phyloP scores from a whole-genome alignment of 2,888 invertebrate species.

The Amphipoea lucens region DNA sequence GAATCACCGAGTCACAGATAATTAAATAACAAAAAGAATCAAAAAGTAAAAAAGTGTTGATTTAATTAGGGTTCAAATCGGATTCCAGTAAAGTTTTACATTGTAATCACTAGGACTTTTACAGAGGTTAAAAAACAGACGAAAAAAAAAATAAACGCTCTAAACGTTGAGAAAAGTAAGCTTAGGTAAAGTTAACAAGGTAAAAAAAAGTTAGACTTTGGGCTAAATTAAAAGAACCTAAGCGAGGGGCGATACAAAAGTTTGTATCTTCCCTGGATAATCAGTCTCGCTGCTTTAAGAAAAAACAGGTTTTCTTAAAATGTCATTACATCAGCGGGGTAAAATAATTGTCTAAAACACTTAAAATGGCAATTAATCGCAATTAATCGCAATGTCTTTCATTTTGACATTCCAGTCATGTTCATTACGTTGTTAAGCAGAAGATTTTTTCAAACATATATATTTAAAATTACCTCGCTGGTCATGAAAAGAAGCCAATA shows the following conservation, averaged over 20 bases:
- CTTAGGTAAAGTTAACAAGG: neutral
- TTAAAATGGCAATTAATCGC: neutral
- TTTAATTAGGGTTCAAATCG: constrained; percentile 70
- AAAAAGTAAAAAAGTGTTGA: constrained; percentile 70
- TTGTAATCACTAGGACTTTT: constrained; percentile 26
- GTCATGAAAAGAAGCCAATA: neutral
- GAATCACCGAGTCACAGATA: constrained; percentile 82
- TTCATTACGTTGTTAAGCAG: neutral
- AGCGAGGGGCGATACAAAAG: neutral
- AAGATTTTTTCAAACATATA: neutral
- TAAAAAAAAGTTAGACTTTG: neutral
- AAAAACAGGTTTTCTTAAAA: neutral
- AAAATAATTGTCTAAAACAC: neutral
- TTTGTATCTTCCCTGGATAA: neutral
- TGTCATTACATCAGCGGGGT: too few species aligned
- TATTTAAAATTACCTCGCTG: neutral
- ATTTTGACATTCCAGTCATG: neutral
- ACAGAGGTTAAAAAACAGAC: neutral
- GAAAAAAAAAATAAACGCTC: neutral
- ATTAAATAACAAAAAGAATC: constrained; percentile 86
- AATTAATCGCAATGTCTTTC: neutral
- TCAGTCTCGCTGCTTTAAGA: neutral
- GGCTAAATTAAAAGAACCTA: neutral
- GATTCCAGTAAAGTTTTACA: constrained; percentile 46
- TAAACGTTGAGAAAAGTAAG: neutral